phyloP scores from a whole-genome alignment of 2,888 invertebrate genomes.

The Cerceris ruficornis region DNA sequence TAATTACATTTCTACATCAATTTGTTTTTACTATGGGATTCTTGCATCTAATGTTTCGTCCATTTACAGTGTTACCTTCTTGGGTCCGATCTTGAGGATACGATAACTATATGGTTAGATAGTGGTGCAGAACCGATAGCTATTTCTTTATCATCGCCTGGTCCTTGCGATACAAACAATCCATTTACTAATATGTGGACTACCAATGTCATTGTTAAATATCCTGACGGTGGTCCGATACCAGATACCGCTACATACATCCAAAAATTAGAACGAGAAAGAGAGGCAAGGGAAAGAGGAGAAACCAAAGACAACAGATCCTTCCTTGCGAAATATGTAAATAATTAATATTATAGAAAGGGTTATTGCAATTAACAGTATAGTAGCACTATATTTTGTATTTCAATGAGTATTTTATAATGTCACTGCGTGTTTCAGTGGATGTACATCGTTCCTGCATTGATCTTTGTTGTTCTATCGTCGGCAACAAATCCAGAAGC shows the following conservation, averaged over 20 bases:
- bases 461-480: constrained; percentile 94
- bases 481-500: constrained; percentile 92
- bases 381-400: neutral
- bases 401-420: neutral
- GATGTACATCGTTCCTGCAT: constrained; percentile 99
- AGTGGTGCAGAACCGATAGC: constrained; percentile 90
- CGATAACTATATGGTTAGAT: constrained; percentile 90
- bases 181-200: constrained; percentile 85
- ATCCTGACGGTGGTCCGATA: constrained; percentile 92
- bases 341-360: constrained; percentile 72
- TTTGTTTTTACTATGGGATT: neutral
- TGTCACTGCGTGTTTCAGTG: constrained; percentile 88
- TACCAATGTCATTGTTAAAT: constrained; percentile 90
- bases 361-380: too few species aligned
- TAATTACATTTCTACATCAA: constrained; percentile 76
- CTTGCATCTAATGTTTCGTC: constrained; percentile 6
- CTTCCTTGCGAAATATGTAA: constrained; percentile 98
- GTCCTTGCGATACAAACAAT: constrained; percentile 78
- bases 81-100: constrained; percentile 90
- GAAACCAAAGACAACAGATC: constrained; percentile 97
- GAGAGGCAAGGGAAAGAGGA: constrained; percentile 93
- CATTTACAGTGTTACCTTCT: constrained; percentile 87
- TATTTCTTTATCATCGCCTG: constrained; percentile 84
- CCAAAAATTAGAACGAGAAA: constrained; percentile 95
- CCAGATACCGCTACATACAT: constrained; percentile 98